Conservation (phyloP, 2,888 invertebrate species). For the Napeogenes sylphis region DNA sequence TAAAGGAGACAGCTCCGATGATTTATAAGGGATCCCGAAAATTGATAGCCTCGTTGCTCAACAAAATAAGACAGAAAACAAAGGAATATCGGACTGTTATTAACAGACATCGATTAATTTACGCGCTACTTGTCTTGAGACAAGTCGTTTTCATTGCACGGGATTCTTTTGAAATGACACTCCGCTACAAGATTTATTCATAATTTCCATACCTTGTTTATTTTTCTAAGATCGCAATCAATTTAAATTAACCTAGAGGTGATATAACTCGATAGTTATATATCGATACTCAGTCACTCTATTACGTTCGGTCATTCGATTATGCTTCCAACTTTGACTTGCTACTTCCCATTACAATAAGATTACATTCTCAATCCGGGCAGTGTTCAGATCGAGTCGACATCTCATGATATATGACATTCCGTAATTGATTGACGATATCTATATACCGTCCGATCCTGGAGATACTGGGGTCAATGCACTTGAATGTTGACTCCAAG, state of each 20-base stretch:
- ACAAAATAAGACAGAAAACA: slow-evolving; percentile 58
- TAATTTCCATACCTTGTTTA: too few relatives aligned
- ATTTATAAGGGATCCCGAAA: slow-evolving; percentile 64
- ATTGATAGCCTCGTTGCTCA: slow-evolving; percentile 59
- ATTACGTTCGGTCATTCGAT: slow-evolving; percentile 16
- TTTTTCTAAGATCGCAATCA: too few relatives aligned
- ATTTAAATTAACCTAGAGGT: too few relatives aligned
- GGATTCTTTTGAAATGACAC: too few relatives aligned
- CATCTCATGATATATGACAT: slow-evolving; percentile 46
- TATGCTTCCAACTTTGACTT: slow-evolving; percentile 27
- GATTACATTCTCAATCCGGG: slow-evolving; percentile 35
- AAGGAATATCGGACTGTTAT: slow-evolving; percentile 41
- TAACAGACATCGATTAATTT: slow-evolving; percentile 33
- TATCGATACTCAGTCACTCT: slow-evolving; percentile 1
- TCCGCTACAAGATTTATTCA: too few relatives aligned
- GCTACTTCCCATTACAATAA: slow-evolving; percentile 30
- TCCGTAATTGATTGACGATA: slow-evolving; percentile 57
- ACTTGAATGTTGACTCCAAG: slow-evolving; percentile 21
- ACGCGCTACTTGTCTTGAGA: slow-evolving; percentile 6
- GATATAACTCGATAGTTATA: not conserved
- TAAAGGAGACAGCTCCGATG: slow-evolving; percentile 55
- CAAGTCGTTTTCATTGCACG: not conserved
- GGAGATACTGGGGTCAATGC: slow-evolving; percentile 27
- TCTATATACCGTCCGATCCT: slow-evolving; percentile 35
- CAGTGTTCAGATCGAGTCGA: slow-evolving; percentile 31